A percentile compares a stretch with the other conserved stretches of the same genome.
phyloP scores from a whole-genome alignment of 2,888 invertebrate species.

The Alsophila aescularia region DNA sequence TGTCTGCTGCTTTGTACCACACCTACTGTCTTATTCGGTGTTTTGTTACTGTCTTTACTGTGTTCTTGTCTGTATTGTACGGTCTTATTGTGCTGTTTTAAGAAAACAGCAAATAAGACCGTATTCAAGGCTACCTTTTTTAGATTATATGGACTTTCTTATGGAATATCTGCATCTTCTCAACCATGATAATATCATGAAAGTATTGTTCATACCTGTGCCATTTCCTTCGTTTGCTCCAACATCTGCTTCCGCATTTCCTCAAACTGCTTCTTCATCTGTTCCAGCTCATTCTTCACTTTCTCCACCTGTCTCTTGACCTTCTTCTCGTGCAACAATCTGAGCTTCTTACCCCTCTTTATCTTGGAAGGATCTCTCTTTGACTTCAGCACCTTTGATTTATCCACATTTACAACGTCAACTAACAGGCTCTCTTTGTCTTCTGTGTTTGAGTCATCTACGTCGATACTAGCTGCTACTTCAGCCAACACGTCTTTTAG shows the following conservation, averaged over 20 bases:
- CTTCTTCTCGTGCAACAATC: conserved; percentile 61
- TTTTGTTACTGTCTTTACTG: too few species aligned
- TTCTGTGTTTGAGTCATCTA: not conserved
- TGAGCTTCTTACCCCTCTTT: conserved; percentile 63
- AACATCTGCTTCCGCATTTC: conserved; percentile 70
- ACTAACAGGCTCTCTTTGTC: not conserved
- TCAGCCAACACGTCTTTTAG: conserved; percentile 23
- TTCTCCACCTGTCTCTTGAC: conserved; percentile 70
- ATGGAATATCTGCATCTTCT: too few species aligned
- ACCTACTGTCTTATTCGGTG: too few species aligned
- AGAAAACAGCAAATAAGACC: too few species aligned
- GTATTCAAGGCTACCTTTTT: too few species aligned
- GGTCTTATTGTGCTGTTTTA: too few species aligned
- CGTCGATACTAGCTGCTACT: conserved; percentile 8
- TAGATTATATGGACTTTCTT: too few species aligned
- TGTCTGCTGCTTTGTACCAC: too few species aligned
- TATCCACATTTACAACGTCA: conserved; percentile 11
- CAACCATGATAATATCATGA: not conserved
- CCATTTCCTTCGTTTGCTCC: conserved; percentile 53
- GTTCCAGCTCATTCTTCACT: conserved; percentile 66
- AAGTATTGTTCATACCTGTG: conserved; percentile 12
- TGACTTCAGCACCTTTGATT: conserved; percentile 8
- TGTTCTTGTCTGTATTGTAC: too few species aligned
- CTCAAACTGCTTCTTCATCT: conserved; percentile 69
- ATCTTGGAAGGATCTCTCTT: conserved; percentile 55